Evolutionary conservation across 2,888 invertebrate genomes (phyloP).

Genomic region (Hirtodrosophila trivittata): DNA sequence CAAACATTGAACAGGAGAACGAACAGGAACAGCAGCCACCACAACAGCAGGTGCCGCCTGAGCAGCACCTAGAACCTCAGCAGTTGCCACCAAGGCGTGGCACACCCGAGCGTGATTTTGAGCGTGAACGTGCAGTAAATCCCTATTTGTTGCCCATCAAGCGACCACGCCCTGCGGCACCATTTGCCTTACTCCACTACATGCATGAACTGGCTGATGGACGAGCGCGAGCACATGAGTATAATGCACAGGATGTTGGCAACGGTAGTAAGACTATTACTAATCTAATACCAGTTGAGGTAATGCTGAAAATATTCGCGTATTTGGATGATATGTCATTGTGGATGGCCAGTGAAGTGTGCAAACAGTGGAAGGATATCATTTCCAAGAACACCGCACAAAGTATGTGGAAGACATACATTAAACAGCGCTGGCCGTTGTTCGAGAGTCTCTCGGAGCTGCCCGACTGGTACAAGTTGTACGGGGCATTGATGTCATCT

Average conservation of each 20-base stretch:
- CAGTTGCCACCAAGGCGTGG: constrained; percentile 44
- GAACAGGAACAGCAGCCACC: constrained; percentile 21
- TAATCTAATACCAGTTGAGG: constrained; percentile 84
- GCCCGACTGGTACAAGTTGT: constrained; percentile 92
- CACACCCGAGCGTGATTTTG: constrained; percentile 62
- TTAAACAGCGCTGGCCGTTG: constrained; percentile 92
- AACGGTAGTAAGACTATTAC: constrained; percentile 62
- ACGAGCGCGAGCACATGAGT: constrained; percentile 69
- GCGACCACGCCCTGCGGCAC: constrained; percentile 78
- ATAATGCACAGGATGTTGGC: constrained; percentile 30
- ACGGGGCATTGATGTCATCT: constrained; percentile 89
- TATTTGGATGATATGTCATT: constrained; percentile 96
- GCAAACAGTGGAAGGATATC: constrained; percentile 92
- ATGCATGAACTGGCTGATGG: constrained; percentile 81
- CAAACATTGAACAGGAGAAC: constrained; percentile 28
- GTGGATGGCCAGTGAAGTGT: constrained; percentile 94
- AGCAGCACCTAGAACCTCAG: constrained; percentile 37
- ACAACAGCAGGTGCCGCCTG: constrained; percentile 16
- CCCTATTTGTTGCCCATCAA: constrained; percentile 72
- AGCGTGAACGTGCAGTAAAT: constrained; percentile 60
- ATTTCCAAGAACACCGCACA: constrained; percentile 91
- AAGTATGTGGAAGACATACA: constrained; percentile 91
- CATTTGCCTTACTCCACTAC: constrained; percentile 79
- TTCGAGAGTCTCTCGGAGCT: constrained; percentile 89
- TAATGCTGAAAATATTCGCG: constrained; percentile 93